Conservation (phyloP, 2,888 invertebrate genomes). For the Meta bourneti region DNA sequence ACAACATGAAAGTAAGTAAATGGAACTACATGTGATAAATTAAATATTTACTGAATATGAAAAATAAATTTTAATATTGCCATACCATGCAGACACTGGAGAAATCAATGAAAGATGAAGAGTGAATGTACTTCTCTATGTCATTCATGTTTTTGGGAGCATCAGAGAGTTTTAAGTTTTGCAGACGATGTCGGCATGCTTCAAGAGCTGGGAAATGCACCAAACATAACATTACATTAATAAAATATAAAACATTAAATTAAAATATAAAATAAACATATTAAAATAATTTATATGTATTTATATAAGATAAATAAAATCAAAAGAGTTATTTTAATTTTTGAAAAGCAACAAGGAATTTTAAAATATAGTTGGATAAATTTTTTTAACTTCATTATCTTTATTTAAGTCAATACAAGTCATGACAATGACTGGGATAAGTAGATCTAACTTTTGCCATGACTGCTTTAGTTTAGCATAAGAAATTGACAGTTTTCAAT, state of each 20-base stretch:
- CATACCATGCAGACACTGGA: conserved; percentile 80
- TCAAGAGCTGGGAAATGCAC: conserved; percentile 57
- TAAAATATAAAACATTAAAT: not conserved
- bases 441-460: too few relatives aligned
- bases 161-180: conserved; percentile 46
- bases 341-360: too few relatives aligned
- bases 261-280: not conserved
- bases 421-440: too few relatives aligned
- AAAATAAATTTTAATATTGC: not conserved
- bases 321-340: too few relatives aligned
- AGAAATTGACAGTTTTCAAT: too few relatives aligned
- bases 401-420: too few relatives aligned
- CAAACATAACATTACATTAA: conserved; percentile 1
- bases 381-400: too few relatives aligned
- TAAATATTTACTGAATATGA: too few relatives aligned
- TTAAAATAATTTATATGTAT: not conserved
- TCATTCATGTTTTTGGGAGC: conserved; percentile 77
- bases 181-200: conserved; percentile 49
- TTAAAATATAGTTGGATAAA: too few relatives aligned
- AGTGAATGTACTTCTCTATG: conserved; percentile 79
- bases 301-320: not conserved
- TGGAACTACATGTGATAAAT: too few relatives aligned
- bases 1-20: too few relatives aligned
- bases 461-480: too few relatives aligned
- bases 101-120: conserved; percentile 81